Evolutionary conservation across 2,888 invertebrate species (phyloP), one percentile per base, ranked within the genome.

Genomic region (Hypomecis punctinalis): DNA sequence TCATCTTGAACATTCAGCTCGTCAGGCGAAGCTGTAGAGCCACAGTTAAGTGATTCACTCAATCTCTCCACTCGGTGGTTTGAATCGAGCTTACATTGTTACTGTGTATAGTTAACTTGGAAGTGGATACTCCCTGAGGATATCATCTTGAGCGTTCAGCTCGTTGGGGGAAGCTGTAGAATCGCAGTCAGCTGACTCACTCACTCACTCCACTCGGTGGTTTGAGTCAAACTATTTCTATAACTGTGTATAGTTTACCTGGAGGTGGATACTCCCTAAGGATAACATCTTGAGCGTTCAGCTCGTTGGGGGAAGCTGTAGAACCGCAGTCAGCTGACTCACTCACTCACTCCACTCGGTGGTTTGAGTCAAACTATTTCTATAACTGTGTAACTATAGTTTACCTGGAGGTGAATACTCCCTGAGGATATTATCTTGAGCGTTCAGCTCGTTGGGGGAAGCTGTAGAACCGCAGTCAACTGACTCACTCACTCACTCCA

Each of bases 201-300:
- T 76, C 0, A 39, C 37, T 87, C 88, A 0, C 6, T 9, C 35
- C n/a, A n/a, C 37, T 37, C 37, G 5, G 37, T 37, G 11, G n/a
- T 13, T 1, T 8, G 13, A 6, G 13, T 7, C 6, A 5, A 5
- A n/a, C n/a, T 6, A 2, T 51, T 1, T 10, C 36, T 36, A 36
- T 10, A 5, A 49, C 4, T 5, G 10, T 6, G 6, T n/a, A 53
- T 8, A 9, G 2, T n/a, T 40, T 48, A 4, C 61, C 61, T 13
- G 88, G 79, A 0, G 88, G 85, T 0, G 86, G 82, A 39, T 86
- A 89, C 53, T 89, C 86, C 11, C 70, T 76, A 0, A 82, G 43
- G 0, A 79, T 63, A 5, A 80, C 81, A 6, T 83, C 82, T 36
- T 81, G 78, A 0, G 78, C 78, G 46, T 78, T 76, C n/a, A 88